Evolutionary conservation across 2,113 vertebrate species (phyloP).

Genomic region (Falco punctatus): DNA sequence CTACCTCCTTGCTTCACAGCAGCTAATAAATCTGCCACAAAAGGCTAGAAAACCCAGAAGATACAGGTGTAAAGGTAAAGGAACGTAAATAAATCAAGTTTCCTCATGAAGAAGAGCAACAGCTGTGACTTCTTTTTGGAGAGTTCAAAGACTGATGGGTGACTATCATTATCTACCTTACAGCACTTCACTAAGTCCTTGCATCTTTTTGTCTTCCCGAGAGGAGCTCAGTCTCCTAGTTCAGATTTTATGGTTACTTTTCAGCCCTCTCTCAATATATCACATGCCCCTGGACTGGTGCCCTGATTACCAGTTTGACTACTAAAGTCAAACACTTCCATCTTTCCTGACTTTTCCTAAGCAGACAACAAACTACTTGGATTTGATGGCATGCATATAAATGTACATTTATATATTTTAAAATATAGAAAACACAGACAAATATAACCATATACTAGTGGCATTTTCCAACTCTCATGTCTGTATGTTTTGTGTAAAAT

Average conservation of each 20-base stretch:
- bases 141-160: slow-evolving; percentile 22
- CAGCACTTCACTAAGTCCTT: background rate
- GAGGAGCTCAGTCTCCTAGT: background rate
- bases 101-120: background rate
- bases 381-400: background rate
- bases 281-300: background rate
- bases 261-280: background rate
- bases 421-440: background rate
- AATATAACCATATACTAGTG: background rate
- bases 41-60: slow-evolving; percentile 15
- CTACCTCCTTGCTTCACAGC: slow-evolving; percentile 27
- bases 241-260: background rate
- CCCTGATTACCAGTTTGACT: background rate
- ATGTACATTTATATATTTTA: background rate
- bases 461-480: background rate
- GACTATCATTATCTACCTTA: slow-evolving; percentile 27
- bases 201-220: background rate
- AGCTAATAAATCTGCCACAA: slow-evolving; percentile 66
- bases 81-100: slow-evolving; percentile 2
- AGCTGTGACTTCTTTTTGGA: slow-evolving; percentile 12
- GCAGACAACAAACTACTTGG: background rate
- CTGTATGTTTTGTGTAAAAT: background rate
- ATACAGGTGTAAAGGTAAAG: slow-evolving; percentile 39
- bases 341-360: background rate
- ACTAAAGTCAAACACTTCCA: background rate